Conservation (phyloP, 2,888 invertebrate species). For the Folsomia candida region DNA sequence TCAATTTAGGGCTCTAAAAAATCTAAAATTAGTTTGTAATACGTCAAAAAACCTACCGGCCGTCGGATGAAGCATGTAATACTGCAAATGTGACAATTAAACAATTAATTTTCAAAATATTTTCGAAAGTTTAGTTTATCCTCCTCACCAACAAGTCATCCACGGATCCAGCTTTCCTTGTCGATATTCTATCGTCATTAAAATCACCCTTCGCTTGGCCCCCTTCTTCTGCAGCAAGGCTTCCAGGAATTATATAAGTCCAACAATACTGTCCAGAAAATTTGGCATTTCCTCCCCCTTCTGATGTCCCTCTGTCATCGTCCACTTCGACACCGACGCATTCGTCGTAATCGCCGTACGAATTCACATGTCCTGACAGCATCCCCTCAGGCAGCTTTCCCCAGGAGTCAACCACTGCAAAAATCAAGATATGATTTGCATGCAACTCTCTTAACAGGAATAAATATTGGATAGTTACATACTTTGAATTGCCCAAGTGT, state of each 20-base stretch:
- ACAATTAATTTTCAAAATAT: too few relatives aligned
- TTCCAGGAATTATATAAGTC: background rate
- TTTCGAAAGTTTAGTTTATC: too few relatives aligned
- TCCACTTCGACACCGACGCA: constrained; percentile 21
- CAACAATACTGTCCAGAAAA: constrained; percentile 8
- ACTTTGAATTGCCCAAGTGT: background rate
- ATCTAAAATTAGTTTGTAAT: too few relatives aligned
- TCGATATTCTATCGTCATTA: too few relatives aligned
- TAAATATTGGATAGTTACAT: background rate
- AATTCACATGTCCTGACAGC: constrained; percentile 25
- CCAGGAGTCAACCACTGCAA: constrained; percentile 34
- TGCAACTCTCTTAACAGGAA: background rate
- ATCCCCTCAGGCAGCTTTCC: constrained; percentile 34
- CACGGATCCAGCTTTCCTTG: background rate
- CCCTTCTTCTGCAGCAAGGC: background rate
- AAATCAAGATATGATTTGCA: background rate
- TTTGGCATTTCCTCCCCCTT: background rate
- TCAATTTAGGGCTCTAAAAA: too few relatives aligned
- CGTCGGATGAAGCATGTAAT: too few relatives aligned
- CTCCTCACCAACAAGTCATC: background rate
- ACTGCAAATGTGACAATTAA: too few relatives aligned
- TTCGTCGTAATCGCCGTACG: constrained; percentile 27
- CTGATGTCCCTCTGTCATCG: too few relatives aligned
- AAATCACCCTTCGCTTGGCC: background rate
- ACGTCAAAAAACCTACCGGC: too few relatives aligned